phyloP scores from a whole-genome alignment of 2,113 vertebrate genomes.

The Sinocyclocheilus anshuiensis region DNA sequence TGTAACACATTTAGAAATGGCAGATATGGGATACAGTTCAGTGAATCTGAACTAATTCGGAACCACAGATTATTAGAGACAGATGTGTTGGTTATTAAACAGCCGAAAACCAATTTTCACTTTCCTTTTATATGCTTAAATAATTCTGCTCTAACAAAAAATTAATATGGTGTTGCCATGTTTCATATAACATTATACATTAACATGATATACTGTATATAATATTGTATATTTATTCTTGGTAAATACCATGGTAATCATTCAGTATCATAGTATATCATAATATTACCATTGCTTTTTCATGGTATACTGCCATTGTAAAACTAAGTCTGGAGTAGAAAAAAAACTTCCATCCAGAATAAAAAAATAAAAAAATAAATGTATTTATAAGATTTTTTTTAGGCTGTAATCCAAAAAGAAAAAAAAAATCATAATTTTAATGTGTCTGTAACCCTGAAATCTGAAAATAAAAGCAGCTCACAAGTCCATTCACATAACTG shows the following conservation, averaged over 20 bases:
- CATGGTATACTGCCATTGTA: not conserved
- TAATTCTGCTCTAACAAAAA: not conserved
- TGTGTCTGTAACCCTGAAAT: constrained; percentile 11
- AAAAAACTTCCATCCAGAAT: too few relatives aligned
- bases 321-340: too few relatives aligned
- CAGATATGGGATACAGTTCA: constrained; percentile 16
- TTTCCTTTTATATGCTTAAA: constrained; percentile 5
- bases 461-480: not conserved
- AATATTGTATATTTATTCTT: not conserved
- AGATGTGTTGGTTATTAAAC: constrained; percentile 33
- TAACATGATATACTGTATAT: too few relatives aligned
- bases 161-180: not conserved
- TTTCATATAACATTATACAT: too few relatives aligned
- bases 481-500: constrained; percentile 42
- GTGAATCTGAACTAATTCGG: constrained; percentile 30
- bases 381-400: not conserved
- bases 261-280: not conserved
- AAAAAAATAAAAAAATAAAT: too few relatives aligned
- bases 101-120: not conserved
- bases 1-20: constrained; percentile 25
- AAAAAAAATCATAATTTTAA: not conserved
- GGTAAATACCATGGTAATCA: not conserved
- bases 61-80: constrained; percentile 25
- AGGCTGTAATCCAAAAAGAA: not conserved
- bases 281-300: not conserved